phyloP scores from a whole-genome alignment of 2,797 vertebrate species.

The Okamejei kenojei region DNA sequence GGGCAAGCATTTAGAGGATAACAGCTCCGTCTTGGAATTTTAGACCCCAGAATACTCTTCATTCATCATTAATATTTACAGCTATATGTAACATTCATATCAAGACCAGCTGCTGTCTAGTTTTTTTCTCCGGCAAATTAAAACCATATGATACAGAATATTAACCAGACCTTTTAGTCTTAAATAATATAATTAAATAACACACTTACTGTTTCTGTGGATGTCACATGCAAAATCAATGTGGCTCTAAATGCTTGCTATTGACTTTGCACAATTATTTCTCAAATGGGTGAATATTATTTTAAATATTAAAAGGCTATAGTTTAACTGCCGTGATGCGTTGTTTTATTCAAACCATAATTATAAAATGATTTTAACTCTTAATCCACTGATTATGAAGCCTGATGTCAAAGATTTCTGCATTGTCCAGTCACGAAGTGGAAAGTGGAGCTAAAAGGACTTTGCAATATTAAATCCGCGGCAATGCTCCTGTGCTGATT shows the following conservation, averaged over 20 bases:
- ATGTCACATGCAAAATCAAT: neutral
- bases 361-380: neutral
- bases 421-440: neutral
- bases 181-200: constrained; percentile 35
- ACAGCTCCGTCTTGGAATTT: constrained; percentile 18
- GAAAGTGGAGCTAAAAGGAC: neutral
- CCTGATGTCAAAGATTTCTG: neutral
- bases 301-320: neutral
- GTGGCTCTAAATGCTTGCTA: neutral
- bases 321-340: neutral
- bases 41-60: constrained; percentile 15
- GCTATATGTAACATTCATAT: constrained; percentile 32
- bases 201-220: constrained; percentile 1
- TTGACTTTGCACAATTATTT: neutral
- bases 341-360: neutral
- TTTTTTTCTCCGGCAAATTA: constrained; percentile 12
- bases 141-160: constrained; percentile 35
- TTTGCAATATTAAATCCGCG: neutral
- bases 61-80: constrained; percentile 37
- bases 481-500: neutral
- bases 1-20: neutral
- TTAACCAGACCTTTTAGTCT: constrained; percentile 27
- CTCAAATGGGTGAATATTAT: neutral
- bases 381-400: neutral
- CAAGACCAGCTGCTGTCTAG: constrained; percentile 28